Base-by-base conservation (phyloP, 2,888 invertebrate species). In the Dendrolimus pini region DNA sequence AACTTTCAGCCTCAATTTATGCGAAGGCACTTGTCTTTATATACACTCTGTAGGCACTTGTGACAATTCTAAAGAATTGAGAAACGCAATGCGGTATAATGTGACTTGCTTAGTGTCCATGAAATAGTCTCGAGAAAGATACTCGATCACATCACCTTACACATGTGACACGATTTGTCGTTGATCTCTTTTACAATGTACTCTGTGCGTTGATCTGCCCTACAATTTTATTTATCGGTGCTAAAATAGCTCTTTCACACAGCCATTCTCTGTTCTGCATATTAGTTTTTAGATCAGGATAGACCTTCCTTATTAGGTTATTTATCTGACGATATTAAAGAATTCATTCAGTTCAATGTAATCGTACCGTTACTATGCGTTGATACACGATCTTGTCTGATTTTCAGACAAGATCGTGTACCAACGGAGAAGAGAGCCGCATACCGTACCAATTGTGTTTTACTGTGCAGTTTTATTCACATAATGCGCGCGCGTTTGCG, bases 51-150 rank as follows among this genome's bases (percentile, higher is more conserved):
- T 18, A 2, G 2, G 18, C 18, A 18, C 61, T 53, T 66, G 67
- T 7, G 70, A 62, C 55, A 67, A 57, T 61, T 71, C 63, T 55
- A 71, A 65, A 60, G 65, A 68, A 62, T 70, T 70, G 54, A 71
- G 62, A 52, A 69, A 71, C 60, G 69, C 64, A 60, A 58, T 47
- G 53, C 60, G 56, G 52, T 60, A 62, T 10, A 58, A 61, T 57
- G 59, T 60, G 0, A 58, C 58, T 56, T 63, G 60, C 55, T 63
- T 60, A 58, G 59, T 60, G 14, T 60, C 59, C 58, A 63, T 59
- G 18, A 58, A 60, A 59, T 18, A 60, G 59, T 63, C 64, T 60
- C 61, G 61, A 47, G 61, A 62, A 10, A 63, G 57, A 54, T 57
- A 61, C 52, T 62, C 63, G 47, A 60, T 56, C 57, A 62, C 54